Evolutionary conservation across 2,113 vertebrate species (phyloP).

Genomic region (Fregetta grallaria): DNA sequence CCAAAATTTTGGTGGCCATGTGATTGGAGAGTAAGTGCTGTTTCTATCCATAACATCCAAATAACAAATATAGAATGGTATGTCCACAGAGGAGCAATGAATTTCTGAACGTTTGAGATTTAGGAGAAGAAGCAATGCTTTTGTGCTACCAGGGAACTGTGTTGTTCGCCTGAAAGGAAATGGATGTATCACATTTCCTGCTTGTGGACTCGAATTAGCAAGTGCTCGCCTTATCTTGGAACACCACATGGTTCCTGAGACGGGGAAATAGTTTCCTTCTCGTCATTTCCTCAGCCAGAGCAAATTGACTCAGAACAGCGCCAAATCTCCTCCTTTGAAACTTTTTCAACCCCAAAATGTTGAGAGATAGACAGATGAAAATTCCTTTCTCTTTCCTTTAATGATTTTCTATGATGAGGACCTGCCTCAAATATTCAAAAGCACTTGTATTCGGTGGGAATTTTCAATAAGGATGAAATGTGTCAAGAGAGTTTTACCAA

Average conservation of each 20-base stretch:
- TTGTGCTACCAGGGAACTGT: constrained; percentile 62
- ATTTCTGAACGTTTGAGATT: constrained; percentile 59
- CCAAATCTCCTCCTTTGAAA: constrained; percentile 38
- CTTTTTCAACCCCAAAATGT: not conserved
- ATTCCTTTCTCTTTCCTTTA: not conserved
- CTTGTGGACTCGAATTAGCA: constrained; percentile 91
- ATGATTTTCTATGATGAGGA: not conserved
- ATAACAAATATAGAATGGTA: constrained; percentile 22
- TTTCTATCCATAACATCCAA: constrained; percentile 87
- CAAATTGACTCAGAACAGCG: constrained; percentile 74
- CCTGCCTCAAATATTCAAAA: not conserved
- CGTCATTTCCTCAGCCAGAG: constrained; percentile 84
- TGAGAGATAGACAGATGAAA: not conserved
- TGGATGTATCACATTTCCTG: constrained; percentile 94
- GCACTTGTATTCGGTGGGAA: not conserved
- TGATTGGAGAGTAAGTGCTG: constrained; percentile 60
- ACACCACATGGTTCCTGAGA: constrained; percentile 89
- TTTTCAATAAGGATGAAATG: not conserved
- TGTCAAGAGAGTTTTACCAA: not conserved
- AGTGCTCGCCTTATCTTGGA: constrained; percentile 89
- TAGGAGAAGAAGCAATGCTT: constrained; percentile 55
- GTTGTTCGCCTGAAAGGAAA: constrained; percentile 91
- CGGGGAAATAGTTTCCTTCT: constrained; percentile 84
- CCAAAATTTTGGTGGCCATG: constrained; percentile 79
- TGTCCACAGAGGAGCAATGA: constrained; percentile 46